Conservation (phyloP, 2,113 vertebrate genomes). For the Lanius collurio region DNA sequence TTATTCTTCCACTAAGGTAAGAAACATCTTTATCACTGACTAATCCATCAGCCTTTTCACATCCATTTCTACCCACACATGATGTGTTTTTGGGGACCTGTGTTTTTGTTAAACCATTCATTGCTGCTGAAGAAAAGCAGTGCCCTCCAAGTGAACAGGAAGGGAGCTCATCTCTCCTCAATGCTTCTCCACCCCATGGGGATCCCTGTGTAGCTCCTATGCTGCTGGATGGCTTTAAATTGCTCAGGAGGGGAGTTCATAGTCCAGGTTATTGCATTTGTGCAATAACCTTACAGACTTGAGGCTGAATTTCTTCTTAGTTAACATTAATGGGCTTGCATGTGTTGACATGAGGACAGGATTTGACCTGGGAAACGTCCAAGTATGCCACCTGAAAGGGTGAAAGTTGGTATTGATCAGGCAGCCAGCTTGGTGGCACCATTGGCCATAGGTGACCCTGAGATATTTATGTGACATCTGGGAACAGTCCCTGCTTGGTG, state of each 20-base stretch:
- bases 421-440: not conserved
- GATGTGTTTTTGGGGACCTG: rapidly evolving
- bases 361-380: not conserved
- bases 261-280: not conserved
- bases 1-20: not conserved
- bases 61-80: not conserved
- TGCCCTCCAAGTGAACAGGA: not conserved
- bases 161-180: not conserved
- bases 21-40: not conserved
- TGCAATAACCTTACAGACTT: not conserved
- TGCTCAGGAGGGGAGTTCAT: not conserved
- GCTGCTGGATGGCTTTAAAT: not conserved
- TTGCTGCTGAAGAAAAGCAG: not conserved
- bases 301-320: not conserved
- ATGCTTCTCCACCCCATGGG: not conserved
- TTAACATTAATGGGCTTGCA: not conserved
- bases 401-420: not conserved
- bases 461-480: not conserved
- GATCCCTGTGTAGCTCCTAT: not conserved
- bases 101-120: not conserved
- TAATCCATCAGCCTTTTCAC: not conserved
- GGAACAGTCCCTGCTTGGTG: not conserved
- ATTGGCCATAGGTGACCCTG: not conserved
- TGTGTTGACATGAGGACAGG: not conserved
- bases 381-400: not conserved